These are phyloP conservation scores for Pollenia angustigena DNA, from an alignment of 2,888 invertebrate species.

Conservation along the genomic window DNA sequence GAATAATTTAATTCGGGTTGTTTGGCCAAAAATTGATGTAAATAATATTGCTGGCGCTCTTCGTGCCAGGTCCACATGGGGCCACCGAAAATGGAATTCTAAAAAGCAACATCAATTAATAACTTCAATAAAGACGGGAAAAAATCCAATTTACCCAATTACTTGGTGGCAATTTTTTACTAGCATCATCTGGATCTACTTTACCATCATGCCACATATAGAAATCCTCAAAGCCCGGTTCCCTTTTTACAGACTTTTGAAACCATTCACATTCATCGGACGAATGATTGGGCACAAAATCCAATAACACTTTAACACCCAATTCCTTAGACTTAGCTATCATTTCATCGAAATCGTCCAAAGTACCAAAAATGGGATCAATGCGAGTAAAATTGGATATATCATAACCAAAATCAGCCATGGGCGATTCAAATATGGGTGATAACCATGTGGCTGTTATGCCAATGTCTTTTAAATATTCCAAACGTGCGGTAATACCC, in stretches of 20 bases:
- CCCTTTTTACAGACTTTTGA: constrained; percentile 87
- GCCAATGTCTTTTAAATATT: constrained; percentile 88
- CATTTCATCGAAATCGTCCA: constrained; percentile 88
- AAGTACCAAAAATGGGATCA: constrained; percentile 89
- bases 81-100: constrained; percentile 82
- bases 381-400: constrained; percentile 91
- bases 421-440: constrained; percentile 92
- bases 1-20: constrained; percentile 89
- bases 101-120: not conserved
- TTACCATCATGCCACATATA: constrained; percentile 91
- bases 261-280: constrained; percentile 95
- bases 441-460: constrained; percentile 92
- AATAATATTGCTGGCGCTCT: constrained; percentile 86
- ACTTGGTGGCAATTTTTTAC: constrained; percentile 65
- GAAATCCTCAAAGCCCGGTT: constrained; percentile 88
- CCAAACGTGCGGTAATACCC: constrained; percentile 87
- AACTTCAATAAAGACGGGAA: not conserved
- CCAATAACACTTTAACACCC: constrained; percentile 86
- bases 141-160: constrained; percentile 77
- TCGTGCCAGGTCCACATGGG: constrained; percentile 89
- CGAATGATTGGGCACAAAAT: constrained; percentile 89
- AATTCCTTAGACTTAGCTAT: constrained; percentile 85
- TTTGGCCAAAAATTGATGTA: constrained; percentile 86
- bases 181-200: constrained; percentile 68
- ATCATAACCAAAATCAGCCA: constrained; percentile 94